Base-by-base conservation (phyloP, 2,888 invertebrate species). In the Orthonevra nobilis region DNA sequence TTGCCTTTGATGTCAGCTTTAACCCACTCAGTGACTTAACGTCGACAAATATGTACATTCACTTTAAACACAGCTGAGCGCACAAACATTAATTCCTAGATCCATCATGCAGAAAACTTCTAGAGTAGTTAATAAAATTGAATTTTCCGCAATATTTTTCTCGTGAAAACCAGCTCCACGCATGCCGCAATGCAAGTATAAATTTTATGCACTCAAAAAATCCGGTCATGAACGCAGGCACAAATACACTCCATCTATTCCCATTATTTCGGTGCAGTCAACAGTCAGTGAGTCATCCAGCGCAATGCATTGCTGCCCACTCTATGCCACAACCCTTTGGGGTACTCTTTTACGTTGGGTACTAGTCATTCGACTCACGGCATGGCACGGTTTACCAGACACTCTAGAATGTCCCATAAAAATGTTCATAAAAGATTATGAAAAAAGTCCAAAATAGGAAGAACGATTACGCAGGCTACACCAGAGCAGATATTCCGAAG, bases 171-270 rank as follows among this genome's bases (percentile, higher is more conserved):
- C 56, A 56, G 48, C 63, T 74, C 19, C 10, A 23, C 44, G 50
- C 42, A 61, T n/a, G n/a, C n/a, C n/a, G n/a, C n/a, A n/a, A n/a
- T n/a, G n/a, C 46, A 48, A 70, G 56, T 75, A 56, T 54, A 75
- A 69, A 56, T 69, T 69, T 69, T 63, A 75, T 75, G n/a, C 70
- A 70, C 28, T 36, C 40, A 46, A 20, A 48, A 56, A 75, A 69
- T 69, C 61, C 74, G 30, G 69, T 69, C 74, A 69, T 63, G 69
- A 75, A 75, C 54, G 34, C 69, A n/a, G n/a, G 48, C 36, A 23
- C 38, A 60, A 42, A 34, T 50, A 42, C 36, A 32, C 12, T 34
- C 17, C 42, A 58, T 50, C 19, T 36, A 28, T 34, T 26, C 17
- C 15, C n/a, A 54, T 46, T 38, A 46, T 38, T 64, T 15, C 28